phyloP scores from a whole-genome alignment of 2,797 vertebrate species.

The Leptatherina wallacei region DNA sequence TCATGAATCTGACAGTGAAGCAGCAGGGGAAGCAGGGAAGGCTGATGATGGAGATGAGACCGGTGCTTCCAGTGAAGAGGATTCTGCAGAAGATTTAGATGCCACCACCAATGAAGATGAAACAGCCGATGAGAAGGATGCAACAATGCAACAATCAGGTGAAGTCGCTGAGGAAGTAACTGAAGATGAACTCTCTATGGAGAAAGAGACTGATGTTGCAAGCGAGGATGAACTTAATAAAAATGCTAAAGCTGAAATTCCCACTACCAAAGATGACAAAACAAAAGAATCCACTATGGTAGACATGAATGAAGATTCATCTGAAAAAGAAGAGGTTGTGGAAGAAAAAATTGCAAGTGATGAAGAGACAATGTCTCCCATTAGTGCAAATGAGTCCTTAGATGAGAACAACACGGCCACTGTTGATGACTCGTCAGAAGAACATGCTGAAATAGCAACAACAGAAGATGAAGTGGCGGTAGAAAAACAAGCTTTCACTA shows the following conservation, averaged over 20 bases:
- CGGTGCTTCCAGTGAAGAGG: conserved; percentile 22
- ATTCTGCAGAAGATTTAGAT: conserved; percentile 30
- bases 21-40: conserved; percentile 10
- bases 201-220: not conserved
- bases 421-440: conserved; percentile 20
- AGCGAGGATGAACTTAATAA: conserved; percentile 24
- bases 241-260: not conserved
- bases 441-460: conserved; percentile 15
- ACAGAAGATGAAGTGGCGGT: conserved; percentile 9
- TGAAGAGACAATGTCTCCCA: conserved; percentile 5
- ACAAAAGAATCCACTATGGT: not conserved
- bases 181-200: conserved; percentile 28
- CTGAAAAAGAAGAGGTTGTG: not conserved
- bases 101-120: conserved; percentile 14
- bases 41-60: conserved; percentile 9
- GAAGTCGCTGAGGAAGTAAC: conserved; percentile 19
- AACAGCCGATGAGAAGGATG: conserved; percentile 14
- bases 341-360: conserved; percentile 5
- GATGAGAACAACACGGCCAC: conserved; percentile 17
- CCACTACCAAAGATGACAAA: not conserved
- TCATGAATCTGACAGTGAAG: conserved; percentile 43
- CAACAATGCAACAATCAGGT: conserved; percentile 5
- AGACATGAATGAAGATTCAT: not conserved
- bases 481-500: conserved; percentile 5
- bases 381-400: conserved; percentile 31